Evolutionary conservation across 2,888 invertebrate genomes (phyloP).

Genomic region (Drosophila pullipes): DNA sequence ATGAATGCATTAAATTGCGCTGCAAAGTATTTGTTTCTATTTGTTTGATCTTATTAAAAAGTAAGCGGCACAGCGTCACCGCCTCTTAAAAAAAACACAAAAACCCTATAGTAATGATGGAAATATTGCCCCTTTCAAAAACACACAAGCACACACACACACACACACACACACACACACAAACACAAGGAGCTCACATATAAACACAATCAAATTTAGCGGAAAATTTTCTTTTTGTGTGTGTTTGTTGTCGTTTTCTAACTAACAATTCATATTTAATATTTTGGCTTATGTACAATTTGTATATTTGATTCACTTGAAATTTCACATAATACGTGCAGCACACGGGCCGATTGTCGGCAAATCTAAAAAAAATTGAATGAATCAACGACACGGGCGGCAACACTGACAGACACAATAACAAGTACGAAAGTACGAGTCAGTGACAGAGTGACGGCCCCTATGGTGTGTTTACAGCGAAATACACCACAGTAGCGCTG

Average conservation of each 20-base stretch:
- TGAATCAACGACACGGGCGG: slow-evolving; percentile 56
- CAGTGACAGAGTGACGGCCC: slow-evolving; percentile 48
- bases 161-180: slow-evolving; percentile 13
- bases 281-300: slow-evolving; percentile 16
- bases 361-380: slow-evolving; percentile 40
- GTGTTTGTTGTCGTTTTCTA: slow-evolving; percentile 2
- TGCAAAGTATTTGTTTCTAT: slow-evolving; percentile 24
- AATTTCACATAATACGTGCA: slow-evolving; percentile 44
- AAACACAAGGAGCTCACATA: slow-evolving; percentile 8
- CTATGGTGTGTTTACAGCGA: slow-evolving; percentile 53
- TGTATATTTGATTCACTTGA: slow-evolving; percentile 33
- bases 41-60: slow-evolving; percentile 39
- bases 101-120: neutral
- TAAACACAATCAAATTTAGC: slow-evolving; percentile 2
- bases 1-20: slow-evolving; percentile 12
- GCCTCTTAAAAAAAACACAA: slow-evolving; percentile 49
- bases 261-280: slow-evolving; percentile 3
- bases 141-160: slow-evolving; percentile 6
- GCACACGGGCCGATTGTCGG: slow-evolving; percentile 35
- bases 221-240: slow-evolving; percentile 1
- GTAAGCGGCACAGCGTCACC: slow-evolving; percentile 38
- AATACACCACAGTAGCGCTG: slow-evolving; percentile 51
- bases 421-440: slow-evolving; percentile 53
- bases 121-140: slow-evolving; percentile 19
- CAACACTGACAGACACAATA: slow-evolving; percentile 51